Evolutionary conservation across 2,888 invertebrate species (phyloP).

Genomic region (Ptilodon capucinus): DNA sequence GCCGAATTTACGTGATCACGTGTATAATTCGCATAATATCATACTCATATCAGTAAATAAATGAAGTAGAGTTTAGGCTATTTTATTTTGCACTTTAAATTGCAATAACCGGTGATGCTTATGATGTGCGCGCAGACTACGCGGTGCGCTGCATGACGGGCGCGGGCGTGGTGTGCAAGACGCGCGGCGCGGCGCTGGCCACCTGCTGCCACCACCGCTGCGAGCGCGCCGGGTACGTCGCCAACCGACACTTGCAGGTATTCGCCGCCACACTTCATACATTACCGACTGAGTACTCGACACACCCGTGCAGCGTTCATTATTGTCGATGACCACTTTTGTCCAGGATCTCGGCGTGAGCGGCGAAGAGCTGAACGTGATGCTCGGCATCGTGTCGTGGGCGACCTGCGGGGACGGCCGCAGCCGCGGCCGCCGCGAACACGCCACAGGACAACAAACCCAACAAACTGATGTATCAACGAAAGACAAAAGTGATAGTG

Average conservation of each 20-base stretch:
- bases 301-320: no score
- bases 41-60: no score
- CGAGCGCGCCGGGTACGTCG: conserved; percentile 85
- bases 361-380: conserved; percentile 86
- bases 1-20: no score
- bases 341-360: conserved; percentile 81
- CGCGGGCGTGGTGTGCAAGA: conserved; percentile 52
- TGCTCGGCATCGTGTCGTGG: conserved; percentile 94
- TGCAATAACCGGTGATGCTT: no score
- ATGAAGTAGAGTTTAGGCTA: no score
- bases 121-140: conserved; percentile 79
- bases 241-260: conserved; percentile 45
- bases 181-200: conserved; percentile 87
- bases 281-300: no score
- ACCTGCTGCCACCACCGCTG: conserved; percentile 96
- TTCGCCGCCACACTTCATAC: background rate
- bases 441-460: no score
- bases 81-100: no score
- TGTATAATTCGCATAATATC: no score
- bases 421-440: conserved; percentile 67
- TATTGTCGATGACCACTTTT: no score
- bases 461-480: no score
- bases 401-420: conserved; percentile 91
- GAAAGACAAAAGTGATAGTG: no score
- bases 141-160: conserved; percentile 86